Conservation (phyloP, 1,140 invertebrate genomes). For the Brachionus manjavacas region DNA sequence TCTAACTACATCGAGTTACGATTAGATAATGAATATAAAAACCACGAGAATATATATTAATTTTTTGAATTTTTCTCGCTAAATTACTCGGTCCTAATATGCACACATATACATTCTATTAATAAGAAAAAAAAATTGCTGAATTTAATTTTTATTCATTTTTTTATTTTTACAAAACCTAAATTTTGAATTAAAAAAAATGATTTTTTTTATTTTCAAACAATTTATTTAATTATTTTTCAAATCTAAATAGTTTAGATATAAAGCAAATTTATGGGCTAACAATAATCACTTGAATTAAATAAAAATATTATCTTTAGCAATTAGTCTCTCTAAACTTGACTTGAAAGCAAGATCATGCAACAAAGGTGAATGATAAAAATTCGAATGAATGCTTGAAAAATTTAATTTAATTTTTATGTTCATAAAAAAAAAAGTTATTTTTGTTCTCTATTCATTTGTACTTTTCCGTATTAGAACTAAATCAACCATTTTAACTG, state of each 20-base stretch:
- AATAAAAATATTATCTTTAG: not conserved
- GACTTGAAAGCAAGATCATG: conserved; percentile 3
- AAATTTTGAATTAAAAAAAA: not conserved
- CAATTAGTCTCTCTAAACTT: not conserved
- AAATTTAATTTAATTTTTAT: not conserved
- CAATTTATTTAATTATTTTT: conserved; percentile 6
- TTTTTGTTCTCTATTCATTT: not conserved
- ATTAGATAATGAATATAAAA: conserved; percentile 7
- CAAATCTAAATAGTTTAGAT: not conserved
- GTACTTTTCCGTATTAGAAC: not conserved
- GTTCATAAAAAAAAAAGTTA: no score
- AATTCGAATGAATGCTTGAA: not conserved
- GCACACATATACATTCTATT: not conserved
- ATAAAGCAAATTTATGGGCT: not conserved
- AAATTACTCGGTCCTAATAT: not conserved
- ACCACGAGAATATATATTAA: conserved; percentile 7
- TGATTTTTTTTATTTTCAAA: not conserved
- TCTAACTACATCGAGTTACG: not conserved
- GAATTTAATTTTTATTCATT: not conserved
- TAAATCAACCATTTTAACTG: not conserved
- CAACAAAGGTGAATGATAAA: conserved; percentile 34
- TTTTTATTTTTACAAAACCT: not conserved
- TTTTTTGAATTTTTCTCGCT: conserved; percentile 13
- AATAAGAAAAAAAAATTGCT: not conserved
- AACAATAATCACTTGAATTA: conserved; percentile 28